Base-by-base conservation (phyloP, 2,888 invertebrate species). In the Chesias legatella region DNA sequence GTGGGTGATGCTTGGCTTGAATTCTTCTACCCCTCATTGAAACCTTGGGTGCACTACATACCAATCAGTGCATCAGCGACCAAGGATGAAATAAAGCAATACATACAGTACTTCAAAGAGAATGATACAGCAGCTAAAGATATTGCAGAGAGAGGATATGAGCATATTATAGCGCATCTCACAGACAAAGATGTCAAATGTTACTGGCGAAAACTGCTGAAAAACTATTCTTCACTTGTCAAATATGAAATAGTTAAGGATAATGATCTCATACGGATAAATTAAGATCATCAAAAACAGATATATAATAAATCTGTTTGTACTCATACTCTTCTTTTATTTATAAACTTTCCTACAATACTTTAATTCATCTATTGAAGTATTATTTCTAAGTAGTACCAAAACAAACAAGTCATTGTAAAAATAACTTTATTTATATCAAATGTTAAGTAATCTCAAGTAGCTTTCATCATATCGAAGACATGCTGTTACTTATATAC, bases 11-110 rank as follows among this genome's bases (percentile, higher is more conserved):
- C 97, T 51, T 98, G 98, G 98, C 84, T 92, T 24, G 98, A 99
- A 84, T 99, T 98, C 77, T 99, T 97, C 78, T 99, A 99, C 71
- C 90, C 93, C 1, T 91, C 93, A 6, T 79, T 99, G 63, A 94
- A 94, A 73, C 98, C 98, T 0, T 98, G 98, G 98, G 91, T 97
- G 25, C 98, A 99, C 80, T 99, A 97, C 73, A 90, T 99, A 52
- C 98, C 98, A 0, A 91, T 99, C 0, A 80, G 74, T 26, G 67
- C 90, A 3, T 90, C 90, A 50, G 92, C 92, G 13, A 90, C 84
- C 10, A 89, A 93, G 74, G 82, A 91, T 26, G 92, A 96, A 52
- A 89, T 97, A n/a, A 89, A 90, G 59, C 89, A 91, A 30, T 75
- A 96, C 10, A 80, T 98, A 3, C 73, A 91, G 28, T 98, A 95